Evolutionary conservation across 30 jellyfish, hydroid and myxozoan genomes (phyloP).

Genomic region (Morbakka virulenta): DNA sequence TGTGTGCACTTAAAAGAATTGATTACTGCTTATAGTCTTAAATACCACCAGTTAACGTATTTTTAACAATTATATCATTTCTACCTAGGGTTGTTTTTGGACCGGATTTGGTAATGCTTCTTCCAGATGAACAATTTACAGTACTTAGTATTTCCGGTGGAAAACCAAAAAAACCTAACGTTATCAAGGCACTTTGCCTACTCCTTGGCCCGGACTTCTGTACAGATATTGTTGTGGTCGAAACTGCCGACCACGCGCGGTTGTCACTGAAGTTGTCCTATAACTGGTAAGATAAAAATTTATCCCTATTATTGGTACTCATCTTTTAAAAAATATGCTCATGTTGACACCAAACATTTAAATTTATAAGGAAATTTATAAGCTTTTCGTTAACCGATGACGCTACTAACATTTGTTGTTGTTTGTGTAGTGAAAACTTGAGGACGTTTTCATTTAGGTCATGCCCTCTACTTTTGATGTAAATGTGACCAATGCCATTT

Average conservation of each 20-base stretch:
- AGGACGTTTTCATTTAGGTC: background rate
- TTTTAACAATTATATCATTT: background rate
- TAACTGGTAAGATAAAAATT: constrained; percentile 68
- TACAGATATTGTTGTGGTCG: constrained; percentile 95
- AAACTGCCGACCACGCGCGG: constrained; percentile 98
- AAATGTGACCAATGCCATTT: no score
- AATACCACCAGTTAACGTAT: no score
- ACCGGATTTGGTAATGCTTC: constrained; percentile 97
- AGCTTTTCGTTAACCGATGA: no score
- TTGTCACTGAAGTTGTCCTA: constrained; percentile 89
- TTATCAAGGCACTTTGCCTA: constrained; percentile 89
- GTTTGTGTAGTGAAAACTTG: background rate
- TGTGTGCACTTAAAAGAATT: no score
- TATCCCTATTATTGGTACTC: background rate
- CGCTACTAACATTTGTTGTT: background rate
- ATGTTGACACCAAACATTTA: background rate
- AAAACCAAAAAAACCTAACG: constrained; percentile 93
- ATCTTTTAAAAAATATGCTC: background rate
- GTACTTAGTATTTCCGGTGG: constrained; percentile 96
- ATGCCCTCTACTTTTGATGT: background rate
- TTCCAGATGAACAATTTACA: constrained; percentile 97
- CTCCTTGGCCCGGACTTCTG: constrained; percentile 96
- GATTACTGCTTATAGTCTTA: no score
- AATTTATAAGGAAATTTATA: no score
- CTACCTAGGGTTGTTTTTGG: constrained; percentile 85